phyloP scores from a whole-genome alignment of 2,113 vertebrate species.

The Actinemys pallida region DNA sequence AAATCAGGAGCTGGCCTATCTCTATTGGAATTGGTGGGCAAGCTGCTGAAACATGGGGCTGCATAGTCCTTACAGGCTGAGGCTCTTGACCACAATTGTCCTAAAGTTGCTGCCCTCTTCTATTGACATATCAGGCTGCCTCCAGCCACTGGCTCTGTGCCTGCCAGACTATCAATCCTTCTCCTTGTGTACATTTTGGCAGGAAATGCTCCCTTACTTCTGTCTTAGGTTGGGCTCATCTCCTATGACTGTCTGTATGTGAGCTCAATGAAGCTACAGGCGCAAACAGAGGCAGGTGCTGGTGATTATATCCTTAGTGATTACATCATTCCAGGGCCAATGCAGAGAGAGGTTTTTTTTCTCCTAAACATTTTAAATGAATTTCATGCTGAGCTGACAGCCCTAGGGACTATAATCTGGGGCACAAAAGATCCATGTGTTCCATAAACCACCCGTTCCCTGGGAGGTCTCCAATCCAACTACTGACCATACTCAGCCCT shows the following conservation, averaged over 20 bases:
- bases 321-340: neutral
- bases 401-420: neutral
- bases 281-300: rapidly evolving
- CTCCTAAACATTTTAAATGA: neutral
- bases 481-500: neutral
- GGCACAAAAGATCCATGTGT: neutral
- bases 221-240: neutral
- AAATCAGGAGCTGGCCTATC: neutral
- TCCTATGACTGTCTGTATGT: neutral
- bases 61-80: neutral
- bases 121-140: rapidly evolving
- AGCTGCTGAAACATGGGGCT: neutral
- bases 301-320: neutral
- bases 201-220: neutral
- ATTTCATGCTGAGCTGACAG: constrained; percentile 10
- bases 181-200: neutral
- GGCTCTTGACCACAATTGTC: neutral
- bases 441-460: neutral
- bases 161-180: neutral
- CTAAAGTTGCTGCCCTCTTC: neutral
- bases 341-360: neutral
- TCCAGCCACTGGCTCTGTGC: neutral
- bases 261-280: neutral
- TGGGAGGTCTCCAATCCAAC: neutral
- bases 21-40: neutral